These are phyloP conservation scores for Phasianus colchicus DNA, from an alignment of 2,113 vertebrate genomes.

Conservation along the genomic window DNA sequence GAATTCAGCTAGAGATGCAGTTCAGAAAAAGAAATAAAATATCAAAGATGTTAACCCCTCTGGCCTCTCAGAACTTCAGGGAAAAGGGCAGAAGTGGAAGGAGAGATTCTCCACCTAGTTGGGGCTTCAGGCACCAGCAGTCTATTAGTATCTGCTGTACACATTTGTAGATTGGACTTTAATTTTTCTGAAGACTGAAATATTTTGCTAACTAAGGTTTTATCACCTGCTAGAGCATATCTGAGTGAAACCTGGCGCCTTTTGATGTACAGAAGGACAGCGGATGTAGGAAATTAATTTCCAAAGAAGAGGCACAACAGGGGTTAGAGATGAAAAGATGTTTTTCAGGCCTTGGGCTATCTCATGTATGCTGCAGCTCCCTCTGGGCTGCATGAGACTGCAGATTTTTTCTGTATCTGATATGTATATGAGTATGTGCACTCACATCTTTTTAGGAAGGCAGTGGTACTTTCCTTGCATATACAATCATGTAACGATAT, in stretches of 20 bases:
- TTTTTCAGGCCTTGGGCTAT: background rate
- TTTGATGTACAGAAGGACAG: background rate
- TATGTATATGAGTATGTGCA: too few species aligned
- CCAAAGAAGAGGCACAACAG: background rate
- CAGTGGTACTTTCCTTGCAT: background rate
- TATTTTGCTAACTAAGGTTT: background rate
- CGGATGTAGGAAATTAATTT: background rate
- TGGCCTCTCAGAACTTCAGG: background rate
- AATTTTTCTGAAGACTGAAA: background rate
- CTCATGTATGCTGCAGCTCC: background rate
- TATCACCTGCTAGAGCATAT: background rate
- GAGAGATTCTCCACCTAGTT: background rate
- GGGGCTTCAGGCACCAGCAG: rapidly evolving
- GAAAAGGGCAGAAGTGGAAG: background rate
- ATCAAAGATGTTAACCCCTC: background rate
- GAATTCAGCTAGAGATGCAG: background rate
- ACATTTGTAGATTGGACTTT: background rate
- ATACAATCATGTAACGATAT: background rate
- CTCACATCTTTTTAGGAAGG: background rate
- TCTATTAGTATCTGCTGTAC: background rate
- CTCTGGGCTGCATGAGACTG: background rate
- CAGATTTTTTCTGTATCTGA: background rate
- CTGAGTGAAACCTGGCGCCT: background rate
- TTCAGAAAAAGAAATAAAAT: background rate
- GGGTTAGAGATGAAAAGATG: background rate